phyloP scores from a whole-genome alignment of 1,140 invertebrate genomes.

The Rhopalosiphum maidis region DNA sequence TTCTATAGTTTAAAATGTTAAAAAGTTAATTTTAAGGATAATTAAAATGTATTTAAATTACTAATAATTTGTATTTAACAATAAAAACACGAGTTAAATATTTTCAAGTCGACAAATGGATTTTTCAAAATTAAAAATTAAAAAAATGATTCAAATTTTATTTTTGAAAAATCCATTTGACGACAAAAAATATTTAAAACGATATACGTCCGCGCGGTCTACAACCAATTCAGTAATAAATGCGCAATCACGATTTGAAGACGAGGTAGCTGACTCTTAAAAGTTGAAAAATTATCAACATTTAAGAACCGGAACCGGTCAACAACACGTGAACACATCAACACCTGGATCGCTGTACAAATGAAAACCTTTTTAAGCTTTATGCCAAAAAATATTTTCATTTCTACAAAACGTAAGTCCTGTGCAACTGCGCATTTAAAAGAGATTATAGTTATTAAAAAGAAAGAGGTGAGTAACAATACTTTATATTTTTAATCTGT shows the following conservation, averaged over 20 bases:
- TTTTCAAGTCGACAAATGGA: neutral
- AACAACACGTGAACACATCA: neutral
- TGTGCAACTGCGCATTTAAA: neutral
- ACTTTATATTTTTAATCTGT: neutral
- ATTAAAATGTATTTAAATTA: neutral
- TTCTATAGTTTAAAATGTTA: neutral
- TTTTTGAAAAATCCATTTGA: neutral
- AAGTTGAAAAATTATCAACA: neutral
- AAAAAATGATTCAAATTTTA: neutral
- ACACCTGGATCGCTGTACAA: neutral
- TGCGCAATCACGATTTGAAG: neutral
- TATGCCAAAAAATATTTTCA: neutral
- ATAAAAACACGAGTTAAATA: neutral
- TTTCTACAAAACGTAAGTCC: neutral
- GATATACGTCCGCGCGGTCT: neutral
- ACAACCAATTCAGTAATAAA: neutral
- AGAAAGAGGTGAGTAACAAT: neutral
- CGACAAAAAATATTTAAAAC: conserved; percentile 21
- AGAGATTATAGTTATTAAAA: neutral
- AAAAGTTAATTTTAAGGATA: neutral
- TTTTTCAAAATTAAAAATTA: neutral
- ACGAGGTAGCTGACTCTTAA: neutral
- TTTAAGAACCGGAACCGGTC: conserved; percentile 15
- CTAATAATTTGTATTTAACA: neutral
- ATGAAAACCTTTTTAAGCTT: neutral